Evolutionary conservation across 2,888 invertebrate genomes (phyloP), one percentile per base, ranked within the genome.

Genomic region (Chymomyza caudatula): DNA sequence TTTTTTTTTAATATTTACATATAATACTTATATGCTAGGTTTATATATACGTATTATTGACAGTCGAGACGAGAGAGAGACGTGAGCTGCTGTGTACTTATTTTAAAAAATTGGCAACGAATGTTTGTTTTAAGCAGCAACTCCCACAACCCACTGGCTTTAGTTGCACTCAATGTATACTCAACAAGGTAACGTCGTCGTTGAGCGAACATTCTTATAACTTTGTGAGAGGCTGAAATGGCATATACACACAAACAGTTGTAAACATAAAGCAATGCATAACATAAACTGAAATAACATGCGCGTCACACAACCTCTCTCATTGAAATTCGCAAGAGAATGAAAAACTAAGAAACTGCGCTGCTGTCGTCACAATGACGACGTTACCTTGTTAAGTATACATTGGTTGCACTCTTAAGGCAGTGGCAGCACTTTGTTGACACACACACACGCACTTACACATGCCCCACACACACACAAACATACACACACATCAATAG

Each of bases 371-470:
- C n/a, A n/a, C n/a, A n/a, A n/a, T n/a, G n/a, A n/a, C n/a, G n/a
- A n/a, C n/a, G n/a, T n/a, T n/a, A n/a, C n/a, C n/a, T n/a, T n/a
- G n/a, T n/a, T n/a, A n/a, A n/a, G n/a, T n/a, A n/a, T n/a, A n/a
- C n/a, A n/a, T 6, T 17, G 15, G 65, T 73, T 63, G 67, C 63
- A 69, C 69, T 75, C 74, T 74, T 77, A 73, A 71, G 71, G 54
- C 43, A 63, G 75, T 69, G 73, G 56, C 74, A 73, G 76, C 79
- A 79, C 79, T 70, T 79, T 79, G 79, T 79, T 79, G 76, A 76
- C 63, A 69, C 71, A 61, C 63, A 71, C 70, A 63, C 60, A 71
- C 65, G 58, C 53, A 63, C 49, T 62, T 58, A 65, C 61, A 59
- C 43, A 61, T 20, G 60, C 52, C 29, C 19, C 44, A 66, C 56